Conservation (phyloP, 2,797 vertebrate genomes). For the Pachyuromys duprasi region DNA sequence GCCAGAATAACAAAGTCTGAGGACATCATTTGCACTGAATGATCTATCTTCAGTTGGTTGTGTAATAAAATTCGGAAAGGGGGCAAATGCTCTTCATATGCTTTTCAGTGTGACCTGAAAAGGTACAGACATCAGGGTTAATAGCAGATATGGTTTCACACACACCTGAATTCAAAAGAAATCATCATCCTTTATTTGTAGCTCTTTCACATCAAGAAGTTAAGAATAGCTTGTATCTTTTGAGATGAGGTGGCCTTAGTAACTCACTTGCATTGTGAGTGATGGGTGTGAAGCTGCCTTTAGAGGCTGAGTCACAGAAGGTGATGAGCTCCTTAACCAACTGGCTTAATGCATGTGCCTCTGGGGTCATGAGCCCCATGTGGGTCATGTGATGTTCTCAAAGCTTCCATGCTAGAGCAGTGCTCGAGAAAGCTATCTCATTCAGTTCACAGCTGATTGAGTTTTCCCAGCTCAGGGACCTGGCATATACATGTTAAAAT, state of each 20-base stretch:
- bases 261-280: background rate
- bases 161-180: background rate
- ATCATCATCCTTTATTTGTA: background rate
- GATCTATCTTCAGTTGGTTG: background rate
- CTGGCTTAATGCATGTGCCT: rapidly evolving
- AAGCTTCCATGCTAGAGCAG: background rate
- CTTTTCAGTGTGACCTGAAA: background rate
- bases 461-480: rapidly evolving
- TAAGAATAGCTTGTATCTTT: background rate
- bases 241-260: background rate
- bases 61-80: background rate
- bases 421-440: rapidly evolving
- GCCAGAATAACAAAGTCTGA: background rate
- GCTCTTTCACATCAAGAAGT: background rate
- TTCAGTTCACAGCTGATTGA: background rate
- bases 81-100: background rate
- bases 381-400: background rate
- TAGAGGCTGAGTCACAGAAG: background rate
- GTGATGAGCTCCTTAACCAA: rapidly evolving
- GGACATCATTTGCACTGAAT: background rate
- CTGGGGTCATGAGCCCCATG: background rate
- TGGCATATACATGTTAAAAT: background rate
- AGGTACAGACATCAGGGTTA: background rate
- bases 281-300: background rate
- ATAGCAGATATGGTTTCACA: background rate